phyloP scores from a whole-genome alignment of 2,797 vertebrate species.

The Chrosomus eos region DNA sequence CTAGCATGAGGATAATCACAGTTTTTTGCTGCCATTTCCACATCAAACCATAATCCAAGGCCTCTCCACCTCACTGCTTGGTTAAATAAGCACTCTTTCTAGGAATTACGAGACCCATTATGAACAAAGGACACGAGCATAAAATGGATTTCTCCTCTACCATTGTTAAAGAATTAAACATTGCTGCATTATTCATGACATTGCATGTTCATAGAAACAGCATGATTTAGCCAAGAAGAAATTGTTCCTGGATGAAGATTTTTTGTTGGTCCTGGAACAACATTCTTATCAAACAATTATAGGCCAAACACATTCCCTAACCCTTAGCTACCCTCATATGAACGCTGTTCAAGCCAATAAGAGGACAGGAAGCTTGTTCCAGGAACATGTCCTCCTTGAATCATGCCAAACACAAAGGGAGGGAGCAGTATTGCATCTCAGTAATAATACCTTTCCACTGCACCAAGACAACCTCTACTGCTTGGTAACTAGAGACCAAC shows the following conservation, averaged over 20 bases:
- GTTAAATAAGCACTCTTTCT: slow-evolving; percentile 10
- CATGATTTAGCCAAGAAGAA: not conserved
- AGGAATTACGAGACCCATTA: slow-evolving; percentile 12
- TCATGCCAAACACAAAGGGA: not conserved
- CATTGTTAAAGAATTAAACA: not conserved
- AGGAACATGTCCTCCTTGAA: slow-evolving; percentile 2
- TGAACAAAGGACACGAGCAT: not conserved
- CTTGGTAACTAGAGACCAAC: not conserved
- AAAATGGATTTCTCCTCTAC: slow-evolving; percentile 17
- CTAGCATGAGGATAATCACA: slow-evolving; percentile 43
- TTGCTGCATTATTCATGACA: slow-evolving; percentile 6
- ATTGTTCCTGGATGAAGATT: slow-evolving; percentile 6
- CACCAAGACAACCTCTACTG: not conserved
- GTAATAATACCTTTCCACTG: not conserved
- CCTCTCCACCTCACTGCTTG: slow-evolving; percentile 4
- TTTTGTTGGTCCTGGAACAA: not conserved
- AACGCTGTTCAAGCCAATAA: not conserved
- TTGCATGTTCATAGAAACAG: slow-evolving; percentile 1
- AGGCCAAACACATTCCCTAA: not conserved
- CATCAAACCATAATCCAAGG: slow-evolving; percentile 1
- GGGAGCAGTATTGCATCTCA: not conserved
- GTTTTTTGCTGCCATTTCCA: not conserved
- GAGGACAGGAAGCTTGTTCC: not conserved
- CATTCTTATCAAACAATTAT: not conserved
- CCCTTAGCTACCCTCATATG: not conserved